These are phyloP conservation scores for Brachystomella parvula DNA, from an alignment of 1,140 invertebrate genomes.

Conservation along the genomic window DNA sequence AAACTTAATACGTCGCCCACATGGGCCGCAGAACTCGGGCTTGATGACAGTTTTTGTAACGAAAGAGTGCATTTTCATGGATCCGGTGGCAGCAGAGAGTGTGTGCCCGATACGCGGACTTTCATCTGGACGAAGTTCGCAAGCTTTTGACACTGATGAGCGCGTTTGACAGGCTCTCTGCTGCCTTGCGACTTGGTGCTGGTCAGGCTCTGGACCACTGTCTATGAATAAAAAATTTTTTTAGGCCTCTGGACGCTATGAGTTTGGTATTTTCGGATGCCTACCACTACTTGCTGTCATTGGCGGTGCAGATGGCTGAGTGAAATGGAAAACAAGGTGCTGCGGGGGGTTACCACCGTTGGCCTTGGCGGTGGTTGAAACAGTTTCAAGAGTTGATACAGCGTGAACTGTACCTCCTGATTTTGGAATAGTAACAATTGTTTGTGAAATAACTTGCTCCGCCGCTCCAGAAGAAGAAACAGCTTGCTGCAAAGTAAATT, in stretches of 20 bases:
- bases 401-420: conserved; percentile 53
- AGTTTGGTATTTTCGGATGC: too few relatives aligned
- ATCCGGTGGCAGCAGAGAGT: conserved; percentile 28
- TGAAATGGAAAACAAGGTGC: conserved; percentile 29
- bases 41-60: conserved; percentile 72
- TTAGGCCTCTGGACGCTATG: too few relatives aligned
- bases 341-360: too few relatives aligned
- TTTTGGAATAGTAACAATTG: conserved; percentile 59
- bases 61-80: conserved; percentile 60
- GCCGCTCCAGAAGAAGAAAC: conserved; percentile 39
- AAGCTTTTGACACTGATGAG: too few relatives aligned
- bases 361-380: conserved; percentile 42
- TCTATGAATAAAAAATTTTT: not conserved
- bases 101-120: conserved; percentile 25
- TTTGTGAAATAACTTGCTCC: conserved; percentile 62
- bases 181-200: not conserved
- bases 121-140: conserved; percentile 1
- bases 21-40: conserved; percentile 74
- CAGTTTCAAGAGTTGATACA: conserved; percentile 57
- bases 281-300: conserved; percentile 19
- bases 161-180: not conserved
- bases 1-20: conserved; percentile 73
- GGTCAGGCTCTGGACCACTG: conserved; percentile 19
- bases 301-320: conserved; percentile 46
- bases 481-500: conserved; percentile 14